phyloP scores from a whole-genome alignment of 2,113 vertebrate genomes.

The Xenopus laevis region DNA sequence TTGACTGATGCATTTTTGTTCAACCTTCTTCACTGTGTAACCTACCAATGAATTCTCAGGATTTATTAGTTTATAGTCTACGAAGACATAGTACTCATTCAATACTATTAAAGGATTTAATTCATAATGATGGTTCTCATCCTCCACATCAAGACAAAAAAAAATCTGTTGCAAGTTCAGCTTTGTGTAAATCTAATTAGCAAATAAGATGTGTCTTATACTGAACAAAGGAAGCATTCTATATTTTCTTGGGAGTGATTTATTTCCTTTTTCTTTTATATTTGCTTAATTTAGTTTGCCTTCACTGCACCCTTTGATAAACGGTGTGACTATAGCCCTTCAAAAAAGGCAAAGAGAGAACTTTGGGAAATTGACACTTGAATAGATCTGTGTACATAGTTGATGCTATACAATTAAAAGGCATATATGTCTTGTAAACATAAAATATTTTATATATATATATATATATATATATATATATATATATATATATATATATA shows the following conservation, averaged over 20 bases:
- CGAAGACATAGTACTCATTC: too few relatives aligned
- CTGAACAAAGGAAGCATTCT: neutral
- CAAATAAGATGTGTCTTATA: neutral
- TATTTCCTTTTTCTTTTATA: neutral
- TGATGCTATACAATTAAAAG: neutral
- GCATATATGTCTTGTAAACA: neutral
- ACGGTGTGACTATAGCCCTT: neutral
- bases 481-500: too few relatives aligned
- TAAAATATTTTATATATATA: too few relatives aligned
- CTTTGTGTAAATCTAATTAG: neutral
- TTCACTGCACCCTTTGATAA: neutral
- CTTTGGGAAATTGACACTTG: neutral
- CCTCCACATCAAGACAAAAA: too few relatives aligned
- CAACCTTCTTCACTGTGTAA: too few relatives aligned
- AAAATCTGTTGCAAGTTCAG: too few relatives aligned
- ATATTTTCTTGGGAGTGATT: neutral
- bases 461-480: too few relatives aligned
- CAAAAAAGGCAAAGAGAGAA: neutral
- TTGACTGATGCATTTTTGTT: too few relatives aligned
- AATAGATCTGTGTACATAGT: neutral
- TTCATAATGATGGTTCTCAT: too few relatives aligned
- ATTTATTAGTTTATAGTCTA: too few relatives aligned
- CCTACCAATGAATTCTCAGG: too few relatives aligned
- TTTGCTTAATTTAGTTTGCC: neutral
- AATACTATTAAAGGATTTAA: too few relatives aligned